phyloP scores from a whole-genome alignment of 2,113 vertebrate genomes.

The Ancistrus triradiatus region DNA sequence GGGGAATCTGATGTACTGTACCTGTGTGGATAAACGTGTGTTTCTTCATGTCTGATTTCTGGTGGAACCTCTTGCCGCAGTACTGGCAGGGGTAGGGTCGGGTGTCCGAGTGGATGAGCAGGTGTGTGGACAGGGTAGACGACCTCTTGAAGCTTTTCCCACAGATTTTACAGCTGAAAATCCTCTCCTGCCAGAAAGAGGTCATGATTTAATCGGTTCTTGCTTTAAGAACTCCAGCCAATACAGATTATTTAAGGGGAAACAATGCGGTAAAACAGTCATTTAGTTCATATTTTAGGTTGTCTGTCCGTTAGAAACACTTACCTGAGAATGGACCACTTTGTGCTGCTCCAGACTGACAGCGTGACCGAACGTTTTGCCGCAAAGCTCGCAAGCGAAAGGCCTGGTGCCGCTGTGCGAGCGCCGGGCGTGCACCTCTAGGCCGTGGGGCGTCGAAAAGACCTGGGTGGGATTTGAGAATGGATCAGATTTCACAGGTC shows the following conservation, averaged over 20 bases:
- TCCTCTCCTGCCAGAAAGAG: slow-evolving; percentile 75
- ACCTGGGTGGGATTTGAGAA: slow-evolving; percentile 64
- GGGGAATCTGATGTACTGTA: no score
- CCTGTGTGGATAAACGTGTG: slow-evolving; percentile 98
- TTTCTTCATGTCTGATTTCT: slow-evolving; percentile 99
- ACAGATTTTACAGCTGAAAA: slow-evolving; percentile 95
- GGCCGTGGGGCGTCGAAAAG: slow-evolving; percentile 87
- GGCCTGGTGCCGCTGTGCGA: slow-evolving; percentile 91
- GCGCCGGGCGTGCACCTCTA: slow-evolving; percentile 89
- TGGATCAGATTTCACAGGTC: slow-evolving; percentile 1
- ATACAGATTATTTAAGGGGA: no score
- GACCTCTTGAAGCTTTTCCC: slow-evolving; percentile 97
- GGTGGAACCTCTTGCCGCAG: slow-evolving; percentile 97
- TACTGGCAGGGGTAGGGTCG: slow-evolving; percentile 95
- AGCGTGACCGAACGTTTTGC: slow-evolving; percentile 92
- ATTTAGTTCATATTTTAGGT: no score
- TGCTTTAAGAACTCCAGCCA: no score
- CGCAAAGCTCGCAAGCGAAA: slow-evolving; percentile 88
- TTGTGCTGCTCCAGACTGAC: slow-evolving; percentile 94
- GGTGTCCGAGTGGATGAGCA: slow-evolving; percentile 97
- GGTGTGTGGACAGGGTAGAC: slow-evolving; percentile 91
- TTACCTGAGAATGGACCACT: slow-evolving; percentile 88
- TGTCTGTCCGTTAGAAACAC: neutral
- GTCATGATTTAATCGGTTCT: neutral
- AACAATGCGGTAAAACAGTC: no score